These are phyloP conservation scores for Epiblema foenella DNA, from an alignment of 2,888 invertebrate species.

Conservation along the genomic window DNA sequence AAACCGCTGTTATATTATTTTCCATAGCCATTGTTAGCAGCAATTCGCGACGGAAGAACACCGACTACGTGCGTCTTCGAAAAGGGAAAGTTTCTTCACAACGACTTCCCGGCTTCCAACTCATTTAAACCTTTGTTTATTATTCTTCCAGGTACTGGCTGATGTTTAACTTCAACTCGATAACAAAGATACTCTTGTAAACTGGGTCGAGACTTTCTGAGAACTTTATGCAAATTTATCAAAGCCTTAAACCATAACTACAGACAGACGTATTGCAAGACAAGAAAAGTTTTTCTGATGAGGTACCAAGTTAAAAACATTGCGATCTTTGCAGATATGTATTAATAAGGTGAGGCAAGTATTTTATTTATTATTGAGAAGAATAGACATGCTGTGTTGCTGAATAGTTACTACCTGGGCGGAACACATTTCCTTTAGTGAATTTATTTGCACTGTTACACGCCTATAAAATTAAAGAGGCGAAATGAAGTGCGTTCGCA, in stretches of 20 bases:
- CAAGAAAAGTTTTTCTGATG: conserved; percentile 13
- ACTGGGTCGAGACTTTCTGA: conserved; percentile 23
- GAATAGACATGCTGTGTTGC: conserved; percentile 2
- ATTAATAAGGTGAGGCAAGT: conserved; percentile 5
- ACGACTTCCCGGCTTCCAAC: conserved; percentile 50
- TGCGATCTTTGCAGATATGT: not conserved
- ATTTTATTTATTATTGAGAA: conserved; percentile 32
- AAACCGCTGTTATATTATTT: conserved; percentile 44
- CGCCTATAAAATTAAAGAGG: conserved; percentile 29
- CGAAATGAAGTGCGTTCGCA: conserved; percentile 34
- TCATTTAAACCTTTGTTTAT: conserved; percentile 51
- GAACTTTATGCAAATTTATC: conserved; percentile 35
- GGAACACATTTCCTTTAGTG: conserved; percentile 11
- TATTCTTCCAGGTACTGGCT: conserved; percentile 44
- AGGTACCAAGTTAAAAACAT: not conserved
- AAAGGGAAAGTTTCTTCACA: conserved; percentile 49
- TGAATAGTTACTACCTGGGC: not conserved
- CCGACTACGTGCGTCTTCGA: conserved; percentile 48
- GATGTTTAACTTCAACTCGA: conserved; percentile 42
- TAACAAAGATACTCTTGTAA: conserved; percentile 35
- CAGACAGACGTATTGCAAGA: not conserved
- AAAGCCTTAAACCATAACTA: conserved; percentile 26
- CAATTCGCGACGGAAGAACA: conserved; percentile 40
- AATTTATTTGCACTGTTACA: conserved; percentile 22
- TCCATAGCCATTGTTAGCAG: conserved; percentile 33